A percentile compares a stretch with the other conserved stretches of the same genome.
Evolutionary conservation across 2,797 vertebrate genomes (phyloP).

Genomic region (Squalus acanthias): DNA sequence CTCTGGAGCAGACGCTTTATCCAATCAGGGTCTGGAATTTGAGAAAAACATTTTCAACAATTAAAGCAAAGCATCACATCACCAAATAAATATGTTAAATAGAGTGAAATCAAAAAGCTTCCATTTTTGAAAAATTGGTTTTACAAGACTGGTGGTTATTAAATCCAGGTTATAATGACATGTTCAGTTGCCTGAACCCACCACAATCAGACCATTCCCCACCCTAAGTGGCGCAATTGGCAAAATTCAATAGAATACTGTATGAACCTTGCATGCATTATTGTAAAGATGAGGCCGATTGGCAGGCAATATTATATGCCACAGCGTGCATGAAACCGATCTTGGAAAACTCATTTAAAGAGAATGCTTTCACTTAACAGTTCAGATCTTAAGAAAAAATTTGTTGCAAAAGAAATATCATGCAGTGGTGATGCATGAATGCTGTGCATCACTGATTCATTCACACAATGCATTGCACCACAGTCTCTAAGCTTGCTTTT

Average conservation of each 20-base stretch:
- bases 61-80: conserved; percentile 29
- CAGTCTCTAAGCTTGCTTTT: not conserved
- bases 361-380: not conserved
- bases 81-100: conserved; percentile 36
- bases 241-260: not conserved
- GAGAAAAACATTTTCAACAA: not conserved
- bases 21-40: conserved; percentile 83
- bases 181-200: not conserved
- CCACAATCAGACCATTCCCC: not conserved
- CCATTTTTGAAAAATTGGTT: not conserved
- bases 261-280: not conserved
- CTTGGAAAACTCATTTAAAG: not conserved
- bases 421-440: not conserved
- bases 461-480: not conserved
- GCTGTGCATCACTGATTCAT: not conserved
- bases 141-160: not conserved
- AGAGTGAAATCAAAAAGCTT: not conserved
- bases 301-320: not conserved
- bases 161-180: not conserved
- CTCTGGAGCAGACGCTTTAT: conserved; percentile 82
- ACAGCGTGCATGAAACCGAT: not conserved
- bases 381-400: not conserved
- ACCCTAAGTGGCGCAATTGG: not conserved
- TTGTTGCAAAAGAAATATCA: not conserved
- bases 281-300: not conserved